These are phyloP conservation scores for Myoxocephalus aenaeus DNA, from an alignment of 2,797 vertebrate species.

Conservation along the genomic window DNA sequence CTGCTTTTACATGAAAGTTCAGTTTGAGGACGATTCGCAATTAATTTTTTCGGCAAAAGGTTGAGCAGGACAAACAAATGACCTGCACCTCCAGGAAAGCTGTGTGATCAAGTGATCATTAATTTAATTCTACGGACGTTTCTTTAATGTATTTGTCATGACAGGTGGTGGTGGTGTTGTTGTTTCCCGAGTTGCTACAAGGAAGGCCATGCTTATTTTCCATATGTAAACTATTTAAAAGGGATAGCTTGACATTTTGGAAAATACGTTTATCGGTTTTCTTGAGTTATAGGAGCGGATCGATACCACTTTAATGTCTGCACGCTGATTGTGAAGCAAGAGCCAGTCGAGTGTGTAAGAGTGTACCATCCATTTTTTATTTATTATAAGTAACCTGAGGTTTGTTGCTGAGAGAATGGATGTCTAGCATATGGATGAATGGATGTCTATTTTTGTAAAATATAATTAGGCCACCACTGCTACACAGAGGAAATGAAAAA, in stretches of 20 bases:
- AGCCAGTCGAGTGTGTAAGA: not conserved
- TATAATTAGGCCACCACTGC: not conserved
- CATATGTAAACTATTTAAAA: not conserved
- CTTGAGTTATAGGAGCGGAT: not conserved
- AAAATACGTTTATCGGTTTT: not conserved
- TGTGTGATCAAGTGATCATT: too few relatives aligned
- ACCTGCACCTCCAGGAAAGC: too few relatives aligned
- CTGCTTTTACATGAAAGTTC: not conserved
- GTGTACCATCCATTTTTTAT: not conserved
- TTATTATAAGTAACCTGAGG: not conserved
- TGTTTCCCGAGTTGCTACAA: not conserved
- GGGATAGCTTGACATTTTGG: not conserved
- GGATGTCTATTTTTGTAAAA: constrained; percentile 10
- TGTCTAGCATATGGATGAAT: not conserved
- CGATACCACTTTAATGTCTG: not conserved
- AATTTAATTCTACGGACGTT: not conserved
- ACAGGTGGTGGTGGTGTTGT: too few relatives aligned
- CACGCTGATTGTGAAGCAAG: not conserved
- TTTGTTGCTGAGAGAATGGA: not conserved
- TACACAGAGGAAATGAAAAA: constrained; percentile 40
- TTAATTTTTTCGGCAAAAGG: not conserved
- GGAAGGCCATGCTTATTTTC: not conserved
- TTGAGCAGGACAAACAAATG: too few relatives aligned
- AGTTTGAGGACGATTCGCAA: not conserved
- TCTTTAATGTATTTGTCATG: not conserved